These are phyloP conservation scores for Rana temporaria DNA, from an alignment of 2,113 vertebrate species.

Conservation along the genomic window DNA sequence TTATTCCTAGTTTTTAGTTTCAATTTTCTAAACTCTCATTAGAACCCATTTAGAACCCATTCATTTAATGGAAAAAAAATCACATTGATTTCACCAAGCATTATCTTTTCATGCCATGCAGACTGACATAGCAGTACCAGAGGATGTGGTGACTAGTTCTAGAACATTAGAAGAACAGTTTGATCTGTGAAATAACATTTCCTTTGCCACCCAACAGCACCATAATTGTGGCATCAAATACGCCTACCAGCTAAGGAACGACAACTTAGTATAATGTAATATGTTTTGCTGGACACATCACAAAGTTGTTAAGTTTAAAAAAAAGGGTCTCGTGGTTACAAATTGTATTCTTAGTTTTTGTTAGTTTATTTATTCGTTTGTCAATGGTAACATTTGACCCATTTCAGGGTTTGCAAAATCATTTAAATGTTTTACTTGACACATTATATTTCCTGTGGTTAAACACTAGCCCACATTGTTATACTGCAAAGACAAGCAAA, in stretches of 20 bases:
- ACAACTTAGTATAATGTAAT: background rate
- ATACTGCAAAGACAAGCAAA: background rate
- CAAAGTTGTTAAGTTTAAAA: background rate
- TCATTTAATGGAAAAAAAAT: no score
- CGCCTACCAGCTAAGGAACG: background rate
- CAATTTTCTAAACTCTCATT: no score
- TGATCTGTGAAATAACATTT: background rate
- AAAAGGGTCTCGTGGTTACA: background rate
- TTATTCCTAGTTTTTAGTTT: no score
- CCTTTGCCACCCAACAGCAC: background rate
- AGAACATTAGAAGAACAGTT: background rate
- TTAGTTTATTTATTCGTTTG: background rate
- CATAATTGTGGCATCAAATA: background rate
- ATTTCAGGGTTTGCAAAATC: background rate
- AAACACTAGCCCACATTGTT: background rate
- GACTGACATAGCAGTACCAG: background rate
- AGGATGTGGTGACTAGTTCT: conserved; percentile 12
- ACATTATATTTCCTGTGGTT: background rate
- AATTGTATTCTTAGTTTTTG: background rate
- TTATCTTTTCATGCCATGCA: no score
- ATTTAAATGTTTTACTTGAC: background rate
- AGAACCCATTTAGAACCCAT: no score
- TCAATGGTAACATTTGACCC: no score
- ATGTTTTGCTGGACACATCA: background rate
- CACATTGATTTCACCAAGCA: no score